phyloP scores from a whole-genome alignment of 2,888 invertebrate species.

The Sepioteuthis lessoniana region DNA sequence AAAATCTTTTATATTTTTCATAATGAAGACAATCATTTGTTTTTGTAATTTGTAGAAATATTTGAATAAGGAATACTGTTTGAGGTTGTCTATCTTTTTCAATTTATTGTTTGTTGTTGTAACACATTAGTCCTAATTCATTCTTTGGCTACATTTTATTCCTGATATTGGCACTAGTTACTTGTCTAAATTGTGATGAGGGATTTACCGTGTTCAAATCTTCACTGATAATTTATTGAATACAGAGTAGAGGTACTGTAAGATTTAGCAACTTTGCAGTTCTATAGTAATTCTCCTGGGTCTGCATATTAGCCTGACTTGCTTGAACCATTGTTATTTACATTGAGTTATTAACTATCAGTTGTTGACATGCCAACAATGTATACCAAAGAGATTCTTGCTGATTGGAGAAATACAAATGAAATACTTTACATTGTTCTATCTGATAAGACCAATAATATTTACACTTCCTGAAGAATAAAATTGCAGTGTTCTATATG shows the following conservation, averaged over 20 bases:
- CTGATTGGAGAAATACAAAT: not conserved
- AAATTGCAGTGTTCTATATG: too few species aligned
- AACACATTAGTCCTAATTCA: slow-evolving; percentile 2
- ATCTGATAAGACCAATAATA: not conserved
- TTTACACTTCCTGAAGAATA: too few species aligned
- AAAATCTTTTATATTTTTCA: too few species aligned
- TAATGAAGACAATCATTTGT: not conserved
- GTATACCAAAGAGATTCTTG: not conserved
- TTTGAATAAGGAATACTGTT: not conserved
- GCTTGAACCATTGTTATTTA: not conserved
- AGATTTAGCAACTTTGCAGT: not conserved
- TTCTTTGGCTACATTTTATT: not conserved
- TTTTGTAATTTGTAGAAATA: not conserved
- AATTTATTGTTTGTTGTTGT: not conserved
- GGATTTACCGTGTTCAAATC: not conserved
- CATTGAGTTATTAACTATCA: not conserved
- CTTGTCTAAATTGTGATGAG: not conserved
- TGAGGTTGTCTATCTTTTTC: not conserved
- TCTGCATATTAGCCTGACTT: not conserved
- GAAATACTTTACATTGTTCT: not conserved
- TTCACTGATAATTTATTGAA: not conserved
- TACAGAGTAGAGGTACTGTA: not conserved
- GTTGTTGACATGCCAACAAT: not conserved
- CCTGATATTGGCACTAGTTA: not conserved
- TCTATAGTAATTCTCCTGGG: not conserved